Percentiles rank a stretch among this genome's conserved stretches.
phyloP scores from a whole-genome alignment of 2,797 vertebrate species.

The Synanceia verrucosa region DNA sequence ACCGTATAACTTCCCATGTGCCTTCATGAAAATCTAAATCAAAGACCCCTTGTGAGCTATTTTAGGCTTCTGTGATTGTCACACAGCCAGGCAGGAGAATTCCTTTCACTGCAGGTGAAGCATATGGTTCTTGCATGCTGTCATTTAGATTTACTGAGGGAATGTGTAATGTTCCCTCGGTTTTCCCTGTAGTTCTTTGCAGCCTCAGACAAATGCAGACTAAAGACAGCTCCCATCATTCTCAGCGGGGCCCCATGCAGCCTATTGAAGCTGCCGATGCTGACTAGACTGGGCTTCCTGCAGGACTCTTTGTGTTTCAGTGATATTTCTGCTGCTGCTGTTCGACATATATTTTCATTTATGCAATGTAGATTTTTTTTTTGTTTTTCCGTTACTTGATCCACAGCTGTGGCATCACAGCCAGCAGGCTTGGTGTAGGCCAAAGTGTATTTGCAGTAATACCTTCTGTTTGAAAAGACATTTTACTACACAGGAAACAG shows the following conservation, averaged over 20 bases:
- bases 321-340: constrained; percentile 10
- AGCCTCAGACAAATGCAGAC: constrained; percentile 25
- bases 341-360: constrained; percentile 33
- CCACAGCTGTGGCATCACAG: not conserved
- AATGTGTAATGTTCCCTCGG: constrained; percentile 36
- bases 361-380: not conserved
- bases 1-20: constrained; percentile 16
- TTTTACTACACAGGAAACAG: not conserved
- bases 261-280: constrained; percentile 22
- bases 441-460: not conserved
- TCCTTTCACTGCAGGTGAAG: constrained; percentile 34
- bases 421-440: not conserved
- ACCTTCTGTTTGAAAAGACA: not conserved
- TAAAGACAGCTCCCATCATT: constrained; percentile 15
- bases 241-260: constrained; percentile 8
- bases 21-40: constrained; percentile 45
- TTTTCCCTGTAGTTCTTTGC: constrained; percentile 31
- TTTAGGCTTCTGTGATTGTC: constrained; percentile 41
- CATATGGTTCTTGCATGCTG: constrained; percentile 32
- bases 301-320: constrained; percentile 23
- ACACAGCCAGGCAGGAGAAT: constrained; percentile 29
- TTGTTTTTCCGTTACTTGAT: not conserved
- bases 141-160: constrained; percentile 43
- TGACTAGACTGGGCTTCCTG: constrained; percentile 19
- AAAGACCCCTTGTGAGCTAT: constrained; percentile 41